Percentiles rank a stretch among this genome's conserved stretches.
Conservation (phyloP, 2,888 invertebrate species). For the Athetis lepigone region DNA sequence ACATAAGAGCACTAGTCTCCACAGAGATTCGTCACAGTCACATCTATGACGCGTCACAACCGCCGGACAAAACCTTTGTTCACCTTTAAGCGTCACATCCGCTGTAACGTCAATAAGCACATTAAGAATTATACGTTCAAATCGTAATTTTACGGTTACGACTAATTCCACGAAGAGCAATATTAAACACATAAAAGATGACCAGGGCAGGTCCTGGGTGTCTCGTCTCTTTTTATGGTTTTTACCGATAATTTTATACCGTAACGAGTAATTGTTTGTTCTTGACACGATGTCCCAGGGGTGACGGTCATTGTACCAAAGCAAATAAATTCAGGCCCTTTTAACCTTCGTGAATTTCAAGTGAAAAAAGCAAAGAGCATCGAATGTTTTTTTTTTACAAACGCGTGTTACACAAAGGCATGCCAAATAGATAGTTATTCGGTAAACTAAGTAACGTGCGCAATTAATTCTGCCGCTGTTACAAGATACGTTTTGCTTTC, state of each 20-base stretch:
- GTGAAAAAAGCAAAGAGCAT: constrained; percentile 26
- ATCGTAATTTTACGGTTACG: constrained; percentile 53
- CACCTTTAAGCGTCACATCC: constrained; percentile 9
- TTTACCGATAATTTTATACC: constrained; percentile 37
- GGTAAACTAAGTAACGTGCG: constrained; percentile 45
- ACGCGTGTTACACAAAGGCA: constrained; percentile 26
- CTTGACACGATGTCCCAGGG: constrained; percentile 39
- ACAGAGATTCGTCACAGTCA: too few relatives aligned
- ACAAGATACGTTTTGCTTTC: constrained; percentile 33
- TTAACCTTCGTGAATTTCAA: constrained; percentile 41
- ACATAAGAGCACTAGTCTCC: neutral
- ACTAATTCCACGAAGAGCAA: constrained; percentile 42
- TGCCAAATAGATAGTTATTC: constrained; percentile 36
- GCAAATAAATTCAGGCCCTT: constrained; percentile 34
- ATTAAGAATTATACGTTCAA: constrained; percentile 54
- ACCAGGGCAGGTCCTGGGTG: constrained; percentile 30
- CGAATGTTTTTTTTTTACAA: constrained; percentile 24
- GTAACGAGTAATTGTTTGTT: constrained; percentile 47
- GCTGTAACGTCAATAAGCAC: constrained; percentile 24
- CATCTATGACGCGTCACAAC: too few relatives aligned
- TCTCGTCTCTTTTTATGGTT: constrained; percentile 48
- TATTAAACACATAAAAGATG: constrained; percentile 55
- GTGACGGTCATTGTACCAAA: constrained; percentile 23
- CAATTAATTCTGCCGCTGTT: constrained; percentile 45
- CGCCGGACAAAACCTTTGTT: neutral